Base-by-base conservation (phyloP, 2,113 vertebrate genomes). In the Anolis sagrei region DNA sequence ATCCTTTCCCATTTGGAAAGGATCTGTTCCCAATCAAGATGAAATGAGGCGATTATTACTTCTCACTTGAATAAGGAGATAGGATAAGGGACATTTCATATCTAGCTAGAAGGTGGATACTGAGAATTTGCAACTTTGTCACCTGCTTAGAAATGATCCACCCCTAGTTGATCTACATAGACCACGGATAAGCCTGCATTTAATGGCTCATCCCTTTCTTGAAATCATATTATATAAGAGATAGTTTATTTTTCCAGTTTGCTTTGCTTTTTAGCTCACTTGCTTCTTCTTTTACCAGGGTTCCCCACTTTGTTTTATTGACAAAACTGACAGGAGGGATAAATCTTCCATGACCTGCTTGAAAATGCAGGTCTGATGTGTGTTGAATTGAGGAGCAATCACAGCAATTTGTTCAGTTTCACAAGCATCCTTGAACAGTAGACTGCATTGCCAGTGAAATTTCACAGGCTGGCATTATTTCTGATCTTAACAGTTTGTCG, bases 401-500 rank as follows among this genome's bases (percentile, higher is more conserved):
- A 93, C 90, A 76, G 76, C 39, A 88, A 72, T 49, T 85, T 81
- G 39, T 86, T 70, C 83, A 86, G 72, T 90, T 93, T 91, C 90
- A 68, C 62, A 16, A 88, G 88, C 86, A 89, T 86, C 83, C 85
- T 27, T 86, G 77, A 94, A 88, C 91, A 75, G 10, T 64, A 77
- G 34, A 16, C 32, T 39, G 1, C 14, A 13, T 77, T 83, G 74
- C 84, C 34, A n/a, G 44, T 64, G 88, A 69, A 84, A 90, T 54
- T 88, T 88, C 83, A 44, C 18, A 76, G 88, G 68, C 76, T 76
- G 86, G 86, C 86, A 82, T 90, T 92, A 92, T 44, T 92, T 88
- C 49, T 86, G 85, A 93, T 70, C 88, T 90, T 85, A 86, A 86
- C 91, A 86, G 85, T 90, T 88, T 91, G 86, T 93, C 91, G 87